Percentiles rank a stretch among this genome's conserved stretches.
These are phyloP conservation scores for Zaprionus camerounensis DNA, from an alignment of 1,140 invertebrate genomes.

Conservation along the genomic window DNA sequence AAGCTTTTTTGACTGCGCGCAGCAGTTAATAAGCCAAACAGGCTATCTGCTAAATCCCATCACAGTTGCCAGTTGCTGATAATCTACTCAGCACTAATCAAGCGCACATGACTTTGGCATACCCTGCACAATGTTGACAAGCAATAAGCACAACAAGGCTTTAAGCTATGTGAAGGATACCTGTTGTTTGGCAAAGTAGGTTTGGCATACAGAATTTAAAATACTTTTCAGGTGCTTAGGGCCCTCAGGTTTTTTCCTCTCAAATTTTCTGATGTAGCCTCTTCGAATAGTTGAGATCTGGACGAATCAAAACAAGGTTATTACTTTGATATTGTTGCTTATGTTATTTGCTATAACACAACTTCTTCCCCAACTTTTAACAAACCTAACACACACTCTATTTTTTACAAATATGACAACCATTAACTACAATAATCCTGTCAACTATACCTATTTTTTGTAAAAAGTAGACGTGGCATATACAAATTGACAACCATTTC, in stretches of 20 bases:
- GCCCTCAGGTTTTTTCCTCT: background rate
- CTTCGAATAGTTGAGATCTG: background rate
- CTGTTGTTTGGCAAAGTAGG: background rate
- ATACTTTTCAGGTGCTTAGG: background rate
- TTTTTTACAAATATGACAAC: background rate
- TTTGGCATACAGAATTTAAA: background rate
- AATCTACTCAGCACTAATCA: slow-evolving; percentile 12
- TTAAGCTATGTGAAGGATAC: background rate
- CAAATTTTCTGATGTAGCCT: background rate
- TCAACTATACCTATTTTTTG: background rate
- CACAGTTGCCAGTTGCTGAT: background rate
- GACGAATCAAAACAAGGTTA: too few species aligned
- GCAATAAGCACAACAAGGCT: background rate
- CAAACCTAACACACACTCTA: background rate
- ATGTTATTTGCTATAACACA: too few species aligned
- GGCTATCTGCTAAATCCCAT: slow-evolving; percentile 39
- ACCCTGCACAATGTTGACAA: background rate
- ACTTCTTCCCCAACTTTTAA: too few species aligned
- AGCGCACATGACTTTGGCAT: slow-evolving; percentile 7
- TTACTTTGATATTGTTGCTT: too few species aligned
- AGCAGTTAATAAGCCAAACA: slow-evolving; percentile 33
- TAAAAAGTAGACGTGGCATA: too few species aligned
- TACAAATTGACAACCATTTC: background rate
- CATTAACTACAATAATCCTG: background rate
- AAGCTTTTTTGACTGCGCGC: slow-evolving; percentile 19